A percentile compares a stretch with the other conserved stretches of the same genome.
These are phyloP conservation scores for Spilogale gracilis DNA, from an alignment of 2,113 vertebrate genomes.

Conservation along the genomic window DNA sequence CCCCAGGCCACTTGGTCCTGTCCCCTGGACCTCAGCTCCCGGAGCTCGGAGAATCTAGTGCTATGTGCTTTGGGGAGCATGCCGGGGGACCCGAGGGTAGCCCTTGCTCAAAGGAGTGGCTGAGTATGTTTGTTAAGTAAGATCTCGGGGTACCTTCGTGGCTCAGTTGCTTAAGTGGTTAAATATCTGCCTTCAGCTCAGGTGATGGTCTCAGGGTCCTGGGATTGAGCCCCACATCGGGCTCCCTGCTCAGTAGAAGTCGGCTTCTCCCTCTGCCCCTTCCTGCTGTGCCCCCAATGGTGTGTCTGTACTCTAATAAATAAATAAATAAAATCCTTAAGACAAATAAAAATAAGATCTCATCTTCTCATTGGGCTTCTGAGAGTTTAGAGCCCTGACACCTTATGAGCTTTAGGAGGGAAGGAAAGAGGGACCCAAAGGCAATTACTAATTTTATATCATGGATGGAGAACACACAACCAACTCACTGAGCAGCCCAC, in stretches of 20 bases:
- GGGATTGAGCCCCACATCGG: background rate
- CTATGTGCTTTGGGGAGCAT: too few species aligned
- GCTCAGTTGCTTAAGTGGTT: background rate
- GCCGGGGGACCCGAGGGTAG: background rate
- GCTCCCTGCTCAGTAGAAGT: background rate
- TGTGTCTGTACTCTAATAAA: too few species aligned
- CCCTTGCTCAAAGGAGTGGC: background rate
- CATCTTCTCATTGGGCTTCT: background rate
- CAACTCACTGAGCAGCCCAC: background rate
- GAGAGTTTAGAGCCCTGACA: background rate
- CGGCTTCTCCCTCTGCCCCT: background rate
- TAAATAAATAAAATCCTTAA: background rate
- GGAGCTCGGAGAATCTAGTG: background rate
- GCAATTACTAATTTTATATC: background rate
- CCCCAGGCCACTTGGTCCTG: background rate
- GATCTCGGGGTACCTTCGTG: background rate
- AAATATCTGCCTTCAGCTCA: background rate
- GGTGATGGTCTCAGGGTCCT: background rate
- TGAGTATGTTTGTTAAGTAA: background rate
- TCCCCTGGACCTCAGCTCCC: background rate
- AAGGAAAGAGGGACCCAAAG: background rate
- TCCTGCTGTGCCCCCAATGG: background rate
- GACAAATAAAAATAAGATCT: background rate
- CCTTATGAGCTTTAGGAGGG: background rate
- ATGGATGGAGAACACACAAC: background rate